These are phyloP conservation scores for Gallinago solitaria DNA, from an alignment of 2,797 vertebrate genomes.

Conservation along the genomic window DNA sequence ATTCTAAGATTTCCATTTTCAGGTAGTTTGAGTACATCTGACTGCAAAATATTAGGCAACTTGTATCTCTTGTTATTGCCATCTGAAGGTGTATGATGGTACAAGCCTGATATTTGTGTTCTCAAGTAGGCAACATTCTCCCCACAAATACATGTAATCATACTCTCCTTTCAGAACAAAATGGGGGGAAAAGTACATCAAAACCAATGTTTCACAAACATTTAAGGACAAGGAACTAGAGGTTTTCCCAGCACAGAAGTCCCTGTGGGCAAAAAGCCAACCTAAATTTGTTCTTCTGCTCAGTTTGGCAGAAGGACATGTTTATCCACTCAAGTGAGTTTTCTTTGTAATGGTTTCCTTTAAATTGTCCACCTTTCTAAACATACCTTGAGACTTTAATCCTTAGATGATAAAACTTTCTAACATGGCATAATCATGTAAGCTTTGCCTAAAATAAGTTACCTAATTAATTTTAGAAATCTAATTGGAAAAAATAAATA, in stretches of 20 bases:
- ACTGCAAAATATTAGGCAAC: neutral
- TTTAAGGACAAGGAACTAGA: constrained; percentile 23
- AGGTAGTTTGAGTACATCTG: neutral
- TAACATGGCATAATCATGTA: neutral
- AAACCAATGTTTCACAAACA: neutral
- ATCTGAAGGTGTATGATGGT: neutral
- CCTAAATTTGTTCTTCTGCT: constrained; percentile 32
- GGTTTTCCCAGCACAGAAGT: constrained; percentile 22
- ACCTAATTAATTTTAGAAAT: neutral
- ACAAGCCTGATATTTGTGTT: neutral
- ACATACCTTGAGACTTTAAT: neutral
- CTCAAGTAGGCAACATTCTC: neutral
- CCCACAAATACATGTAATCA: neutral
- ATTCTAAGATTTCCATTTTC: neutral
- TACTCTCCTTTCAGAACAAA: neutral
- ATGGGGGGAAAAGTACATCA: neutral
- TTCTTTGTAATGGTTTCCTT: constrained; percentile 13
- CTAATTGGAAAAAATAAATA: neutral
- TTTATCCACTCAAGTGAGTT: constrained; percentile 41
- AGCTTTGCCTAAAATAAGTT: constrained; percentile 1
- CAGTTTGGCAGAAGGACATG: constrained; percentile 37
- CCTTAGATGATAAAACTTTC: neutral
- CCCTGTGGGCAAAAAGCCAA: constrained; percentile 15
- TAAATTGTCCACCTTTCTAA: constrained; percentile 15
- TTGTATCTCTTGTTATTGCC: neutral